Evolutionary conservation across 2,113 vertebrate species (phyloP), one percentile per base, ranked within the genome.

Genomic region (Tretioscincus oriximinensis): DNA sequence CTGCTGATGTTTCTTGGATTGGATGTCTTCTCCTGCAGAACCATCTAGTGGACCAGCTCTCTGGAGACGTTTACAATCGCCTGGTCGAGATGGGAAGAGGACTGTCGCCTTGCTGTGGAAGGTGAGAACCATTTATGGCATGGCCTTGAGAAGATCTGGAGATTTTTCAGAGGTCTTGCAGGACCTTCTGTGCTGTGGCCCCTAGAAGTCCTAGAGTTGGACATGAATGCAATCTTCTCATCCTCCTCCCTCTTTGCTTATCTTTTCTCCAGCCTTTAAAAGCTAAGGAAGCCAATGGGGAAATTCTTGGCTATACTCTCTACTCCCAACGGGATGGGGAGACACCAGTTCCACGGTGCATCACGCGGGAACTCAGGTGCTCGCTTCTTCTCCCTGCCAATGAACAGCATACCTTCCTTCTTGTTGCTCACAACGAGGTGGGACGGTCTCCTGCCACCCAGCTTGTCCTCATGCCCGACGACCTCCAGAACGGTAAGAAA

Each of bases 91-190:
- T 1, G 71, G 80, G 45, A 41, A 64, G 9, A 77, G 81, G 31
- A n/a, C 12, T 3, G 77, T 88, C 22, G 76, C 73, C 20, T 69
- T 90, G 21, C 78, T 88, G 77, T 91, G 90, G 90, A 91, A 91
- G 87, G 90, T 91, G 79, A 18, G 82, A 41, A 11, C 6, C n/a
- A n/a, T 49, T 49, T 49, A 49, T 49, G 47, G 6, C 47, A 49
- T 49, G 6, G 47, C 10, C 47, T 49, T 49, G 11, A 51, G 14
- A 51, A 51, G 14, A 9, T 16, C 51, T 51, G 9, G 9, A 14
- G 51, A 51, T 9, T 2, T 51, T 51, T 51, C 14, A 14, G 14
- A 51, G 51, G 14, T 51, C 51, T 51, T 51, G 51, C 14, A 14
- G 4, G 51, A 51, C 14, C 10, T 51, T 51, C 2, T 9, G 51